phyloP scores from a whole-genome alignment of 2,888 invertebrate genomes.

The Amphipyra berbera region DNA sequence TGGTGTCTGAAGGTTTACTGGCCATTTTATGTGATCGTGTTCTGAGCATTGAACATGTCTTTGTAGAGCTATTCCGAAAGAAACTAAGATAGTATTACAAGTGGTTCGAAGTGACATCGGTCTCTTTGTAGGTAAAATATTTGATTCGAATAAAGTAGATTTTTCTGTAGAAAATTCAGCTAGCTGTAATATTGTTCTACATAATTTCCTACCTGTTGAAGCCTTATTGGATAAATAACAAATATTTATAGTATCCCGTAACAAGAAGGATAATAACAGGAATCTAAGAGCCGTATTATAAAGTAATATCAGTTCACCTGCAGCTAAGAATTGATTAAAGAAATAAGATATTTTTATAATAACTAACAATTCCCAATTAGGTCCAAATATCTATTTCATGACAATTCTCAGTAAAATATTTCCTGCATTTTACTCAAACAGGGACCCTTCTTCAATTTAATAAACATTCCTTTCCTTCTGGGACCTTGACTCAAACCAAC shows the following conservation, averaged over 20 bases:
- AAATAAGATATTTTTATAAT: neutral
- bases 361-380: conserved; percentile 30
- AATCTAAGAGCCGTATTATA: no score
- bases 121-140: conserved; percentile 6
- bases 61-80: conserved; percentile 41
- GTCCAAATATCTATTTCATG: conserved; percentile 16
- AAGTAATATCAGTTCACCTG: neutral
- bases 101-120: conserved; percentile 23
- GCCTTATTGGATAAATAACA: no score
- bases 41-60: conserved; percentile 63
- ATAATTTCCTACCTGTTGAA: no score
- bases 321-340: neutral
- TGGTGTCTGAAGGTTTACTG: conserved; percentile 69
- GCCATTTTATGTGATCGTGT: conserved; percentile 71
- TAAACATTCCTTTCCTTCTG: conserved; percentile 40
- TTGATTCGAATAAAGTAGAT: conserved; percentile 4
- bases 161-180: neutral
- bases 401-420: conserved; percentile 21
- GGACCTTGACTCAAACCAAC: conserved; percentile 38
- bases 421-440: conserved; percentile 23
- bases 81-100: conserved; percentile 37
- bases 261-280: neutral
- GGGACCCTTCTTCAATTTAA: conserved; percentile 36
- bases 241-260: no score
- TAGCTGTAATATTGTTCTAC: no score